phyloP scores from a whole-genome alignment of 2,113 vertebrate genomes.

The Clarias magur region DNA sequence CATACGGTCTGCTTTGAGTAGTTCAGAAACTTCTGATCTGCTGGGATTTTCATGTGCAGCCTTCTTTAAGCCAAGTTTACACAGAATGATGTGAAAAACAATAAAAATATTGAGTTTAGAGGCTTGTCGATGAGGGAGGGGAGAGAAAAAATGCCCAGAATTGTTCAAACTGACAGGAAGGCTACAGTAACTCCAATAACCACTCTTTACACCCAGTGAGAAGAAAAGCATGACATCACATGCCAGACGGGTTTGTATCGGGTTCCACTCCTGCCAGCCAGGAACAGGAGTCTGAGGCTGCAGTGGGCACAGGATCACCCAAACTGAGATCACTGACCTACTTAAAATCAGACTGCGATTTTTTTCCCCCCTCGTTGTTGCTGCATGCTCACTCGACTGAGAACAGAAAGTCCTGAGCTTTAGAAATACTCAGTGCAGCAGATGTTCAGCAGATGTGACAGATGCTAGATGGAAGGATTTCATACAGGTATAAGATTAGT shows the following conservation, averaged over 20 bases:
- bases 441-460: neutral
- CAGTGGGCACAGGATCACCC: neutral
- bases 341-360: neutral
- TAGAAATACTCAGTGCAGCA: neutral
- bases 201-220: neutral
- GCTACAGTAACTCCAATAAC: neutral
- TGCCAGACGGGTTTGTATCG: neutral
- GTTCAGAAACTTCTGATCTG: neutral
- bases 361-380: neutral
- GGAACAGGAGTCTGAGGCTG: neutral
- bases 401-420: neutral
- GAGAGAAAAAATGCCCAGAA: neutral
- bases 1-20: too few species aligned
- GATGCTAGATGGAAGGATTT: neutral
- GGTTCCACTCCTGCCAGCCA: neutral
- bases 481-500: neutral
- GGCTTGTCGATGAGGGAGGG: neutral
- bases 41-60: neutral
- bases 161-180: neutral
- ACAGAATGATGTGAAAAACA: neutral
- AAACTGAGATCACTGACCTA: neutral
- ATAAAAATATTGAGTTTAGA: neutral
- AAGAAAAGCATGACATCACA: neutral
- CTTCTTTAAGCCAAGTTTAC: neutral
- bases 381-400: neutral